Evolutionary conservation across 2,113 vertebrate species (phyloP), one percentile per base, ranked within the genome.

Genomic region (Potamarius usumacintae): DNA sequence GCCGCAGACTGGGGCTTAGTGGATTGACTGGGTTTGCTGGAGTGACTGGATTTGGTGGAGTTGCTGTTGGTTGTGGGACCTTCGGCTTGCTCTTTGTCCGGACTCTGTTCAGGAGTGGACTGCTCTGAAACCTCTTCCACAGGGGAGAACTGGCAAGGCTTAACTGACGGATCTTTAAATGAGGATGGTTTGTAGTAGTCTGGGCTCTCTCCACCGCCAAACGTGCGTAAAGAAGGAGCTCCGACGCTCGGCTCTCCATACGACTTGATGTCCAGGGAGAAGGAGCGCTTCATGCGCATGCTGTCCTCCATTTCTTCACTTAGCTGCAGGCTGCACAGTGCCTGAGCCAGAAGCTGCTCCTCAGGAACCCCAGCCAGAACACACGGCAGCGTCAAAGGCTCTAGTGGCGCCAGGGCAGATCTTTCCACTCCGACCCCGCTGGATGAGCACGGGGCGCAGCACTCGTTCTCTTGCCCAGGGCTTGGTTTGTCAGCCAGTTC

Each of bases 231-330:
- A 82, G 0, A 92, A 82, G 0, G 90, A 25, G 14, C 83, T 65
- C 65, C 85, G 0, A 76, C 9, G 4, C 90, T 81, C 0, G 85
- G 25, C 77, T 94, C 94, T 0, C 95, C 94, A 65, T 93, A 97
- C 0, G 97, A 96, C 86, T 97, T 98, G 91, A 99, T 98, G 81
- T 99, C 97, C 92, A 99, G 89, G 2, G 98, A 99, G 82, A 99
- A 99, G 79, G 97, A 98, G 10, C 97, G 97, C 84, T 99, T 98
- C 80, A 99, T 95, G 15, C 95, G 94, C 81, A 90, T 95, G 89
- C 91, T 96, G 91, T 98, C 98, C 34, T 98, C 96, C 0, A 95
- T 87, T 15, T 91, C 94, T 14, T 98, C 96, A 0, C 94, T 90
- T 55, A 98, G 91, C 22, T 96, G 96, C 53, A 99, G 95, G 48